A percentile compares a stretch with the other conserved stretches of the same genome.
Conservation (phyloP, 2,888 invertebrate genomes). For the Calliphora vomitoria region DNA sequence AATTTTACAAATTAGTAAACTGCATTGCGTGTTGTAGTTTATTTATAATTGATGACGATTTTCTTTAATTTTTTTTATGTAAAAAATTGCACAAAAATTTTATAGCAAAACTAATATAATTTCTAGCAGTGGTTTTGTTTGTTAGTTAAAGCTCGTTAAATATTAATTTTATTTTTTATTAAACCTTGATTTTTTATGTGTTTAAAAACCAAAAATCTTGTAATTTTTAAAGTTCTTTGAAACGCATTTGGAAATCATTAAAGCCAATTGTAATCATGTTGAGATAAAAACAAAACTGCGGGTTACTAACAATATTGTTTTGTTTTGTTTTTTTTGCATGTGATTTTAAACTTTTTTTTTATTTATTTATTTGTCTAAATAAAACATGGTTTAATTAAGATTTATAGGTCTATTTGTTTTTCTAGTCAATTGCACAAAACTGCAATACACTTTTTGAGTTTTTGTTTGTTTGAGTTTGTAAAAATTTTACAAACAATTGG, state of each 20-base stretch:
- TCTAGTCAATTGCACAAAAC: constrained; percentile 41
- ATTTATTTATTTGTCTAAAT: not conserved
- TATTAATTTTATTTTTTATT: constrained; percentile 8
- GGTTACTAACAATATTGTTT: not conserved
- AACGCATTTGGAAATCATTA: constrained; percentile 21
- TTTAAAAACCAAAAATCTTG: not conserved
- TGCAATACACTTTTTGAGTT: constrained; percentile 18
- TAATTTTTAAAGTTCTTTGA: constrained; percentile 36
- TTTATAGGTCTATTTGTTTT: constrained; percentile 52
- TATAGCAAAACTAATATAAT: not conserved
- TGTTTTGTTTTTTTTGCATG: not conserved
- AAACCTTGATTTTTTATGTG: constrained; percentile 29
- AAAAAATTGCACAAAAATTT: constrained; percentile 16
- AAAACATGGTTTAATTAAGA: constrained; percentile 48
- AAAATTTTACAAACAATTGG: constrained; percentile 59
- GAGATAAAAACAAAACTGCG: not conserved
- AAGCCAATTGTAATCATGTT: not conserved
- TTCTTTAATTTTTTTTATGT: not conserved
- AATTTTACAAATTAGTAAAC: constrained; percentile 45
- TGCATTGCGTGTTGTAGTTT: constrained; percentile 60
- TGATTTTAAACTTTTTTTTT: not conserved
- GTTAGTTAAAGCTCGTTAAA: not conserved
- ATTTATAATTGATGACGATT: constrained; percentile 67
- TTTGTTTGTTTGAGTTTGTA: constrained; percentile 32
- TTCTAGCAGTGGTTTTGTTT: not conserved